Evolutionary conservation across 2,113 vertebrate species (phyloP).

Genomic region (Carettochelys insculpta): DNA sequence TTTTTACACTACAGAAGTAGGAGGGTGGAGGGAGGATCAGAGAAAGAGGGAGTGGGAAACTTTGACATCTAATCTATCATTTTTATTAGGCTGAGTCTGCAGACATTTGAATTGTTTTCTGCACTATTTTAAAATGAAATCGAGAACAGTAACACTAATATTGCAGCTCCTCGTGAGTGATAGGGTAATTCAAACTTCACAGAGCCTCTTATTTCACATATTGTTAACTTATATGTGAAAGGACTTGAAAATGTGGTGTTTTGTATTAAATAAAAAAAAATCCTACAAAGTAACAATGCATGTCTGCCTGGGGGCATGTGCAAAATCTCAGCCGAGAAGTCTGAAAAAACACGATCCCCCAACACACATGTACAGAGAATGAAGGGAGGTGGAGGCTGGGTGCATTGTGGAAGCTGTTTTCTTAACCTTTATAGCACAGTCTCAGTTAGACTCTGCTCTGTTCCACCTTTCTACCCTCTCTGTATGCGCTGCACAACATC

Average conservation of each 20-base stretch:
- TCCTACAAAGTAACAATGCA: not conserved
- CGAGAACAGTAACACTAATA: not conserved
- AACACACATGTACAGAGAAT: not conserved
- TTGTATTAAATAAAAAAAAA: not conserved
- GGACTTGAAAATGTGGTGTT: not conserved
- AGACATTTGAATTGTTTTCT: conserved; percentile 58
- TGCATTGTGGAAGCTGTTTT: conserved; percentile 68
- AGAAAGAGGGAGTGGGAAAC: conserved; percentile 31
- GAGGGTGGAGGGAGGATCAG: not conserved
- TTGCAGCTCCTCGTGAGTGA: not conserved
- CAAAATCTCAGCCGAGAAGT: not conserved
- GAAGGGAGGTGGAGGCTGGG: conserved; percentile 25
- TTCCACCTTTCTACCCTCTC: conserved; percentile 2
- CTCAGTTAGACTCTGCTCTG: not conserved
- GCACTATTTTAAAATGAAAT: conserved; percentile 55
- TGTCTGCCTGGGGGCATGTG: not conserved
- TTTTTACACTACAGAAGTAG: not conserved
- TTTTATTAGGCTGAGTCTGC: conserved; percentile 64
- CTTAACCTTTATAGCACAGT: conserved; percentile 61
- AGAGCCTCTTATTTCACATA: not conserved
- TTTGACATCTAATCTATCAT: conserved; percentile 56
- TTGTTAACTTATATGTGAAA: not conserved
- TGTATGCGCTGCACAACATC: conserved; percentile 60
- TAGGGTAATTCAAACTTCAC: conserved; percentile 26
- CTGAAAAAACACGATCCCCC: not conserved